phyloP scores from a whole-genome alignment of 2,888 invertebrate species.

The Nephrotoma appendiculata region DNA sequence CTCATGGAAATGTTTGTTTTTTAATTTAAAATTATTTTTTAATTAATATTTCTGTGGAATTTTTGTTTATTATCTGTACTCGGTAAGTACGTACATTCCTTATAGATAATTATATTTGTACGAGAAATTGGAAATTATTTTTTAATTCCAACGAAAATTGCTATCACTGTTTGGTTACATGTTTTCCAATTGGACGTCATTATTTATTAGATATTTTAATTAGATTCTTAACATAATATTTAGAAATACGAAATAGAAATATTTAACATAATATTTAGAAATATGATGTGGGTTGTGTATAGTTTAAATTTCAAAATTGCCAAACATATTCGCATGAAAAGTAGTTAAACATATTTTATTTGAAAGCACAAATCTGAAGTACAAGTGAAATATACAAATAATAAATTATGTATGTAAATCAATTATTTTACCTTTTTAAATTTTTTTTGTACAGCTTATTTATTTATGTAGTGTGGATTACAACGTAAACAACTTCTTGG shows the following conservation, averaged over 20 bases:
- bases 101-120: not conserved
- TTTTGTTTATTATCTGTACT: not conserved
- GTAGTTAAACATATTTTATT: not conserved
- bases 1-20: not conserved
- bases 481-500: not conserved
- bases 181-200: too few relatives aligned
- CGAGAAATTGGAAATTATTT: not conserved
- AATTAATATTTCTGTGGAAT: not conserved
- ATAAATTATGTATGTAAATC: not conserved
- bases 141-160: too few relatives aligned
- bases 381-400: not conserved
- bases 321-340: not conserved
- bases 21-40: not conserved
- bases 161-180: too few relatives aligned
- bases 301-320: not conserved
- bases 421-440: not conserved
- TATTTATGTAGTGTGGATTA: not conserved
- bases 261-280: too few relatives aligned
- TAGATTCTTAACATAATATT: too few relatives aligned
- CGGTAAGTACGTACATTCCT: not conserved
- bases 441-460: not conserved
- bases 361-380: not conserved
- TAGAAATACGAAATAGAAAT: too few relatives aligned
- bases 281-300: too few relatives aligned
- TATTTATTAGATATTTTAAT: too few relatives aligned